Evolutionary conservation across 2,888 invertebrate genomes (phyloP).

Genomic region (Dolichomitus sp.): DNA sequence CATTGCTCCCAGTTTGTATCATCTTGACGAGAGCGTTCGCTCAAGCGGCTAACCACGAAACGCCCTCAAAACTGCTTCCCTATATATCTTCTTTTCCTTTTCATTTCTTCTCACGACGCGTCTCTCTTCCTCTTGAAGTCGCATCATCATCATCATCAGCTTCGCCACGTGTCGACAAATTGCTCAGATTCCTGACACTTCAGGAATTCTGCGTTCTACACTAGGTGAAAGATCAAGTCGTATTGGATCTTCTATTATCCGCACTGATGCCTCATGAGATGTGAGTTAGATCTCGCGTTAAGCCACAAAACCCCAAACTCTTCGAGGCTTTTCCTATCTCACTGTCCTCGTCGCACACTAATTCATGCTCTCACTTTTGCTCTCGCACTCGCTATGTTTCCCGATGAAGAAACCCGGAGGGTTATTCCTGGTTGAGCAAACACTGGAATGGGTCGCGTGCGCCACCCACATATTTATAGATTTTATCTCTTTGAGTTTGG

Average conservation of each 20-base stretch:
- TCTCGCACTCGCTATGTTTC: conserved; percentile 76
- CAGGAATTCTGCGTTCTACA: conserved; percentile 24
- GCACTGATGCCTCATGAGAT: conserved; percentile 26
- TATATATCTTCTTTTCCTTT: conserved; percentile 23
- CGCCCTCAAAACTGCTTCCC: conserved; percentile 9
- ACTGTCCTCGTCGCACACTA: conserved; percentile 23
- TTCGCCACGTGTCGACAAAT: conserved; percentile 61
- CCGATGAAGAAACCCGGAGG: conserved; percentile 83
- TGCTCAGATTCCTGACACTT: conserved; percentile 31
- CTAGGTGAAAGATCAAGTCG: not conserved
- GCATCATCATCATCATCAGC: conserved; percentile 39
- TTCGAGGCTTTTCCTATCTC: conserved; percentile 59
- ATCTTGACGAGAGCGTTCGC: conserved; percentile 24
- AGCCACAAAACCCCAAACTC: conserved; percentile 82
- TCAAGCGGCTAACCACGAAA: conserved; percentile 26
- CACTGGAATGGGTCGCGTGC: conserved; percentile 86
- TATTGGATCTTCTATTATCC: conserved; percentile 10
- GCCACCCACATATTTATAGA: conserved; percentile 86
- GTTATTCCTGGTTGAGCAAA: conserved; percentile 86
- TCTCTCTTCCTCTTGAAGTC: not conserved
- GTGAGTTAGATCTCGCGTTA: conserved; percentile 74
- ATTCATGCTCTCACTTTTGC: conserved; percentile 15
- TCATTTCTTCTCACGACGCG: not conserved
- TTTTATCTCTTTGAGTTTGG: conserved; percentile 83
- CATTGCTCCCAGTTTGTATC: conserved; percentile 39